Evolutionary conservation across 1,140 invertebrate genomes (phyloP).

Genomic region (Laupala kohalensis): DNA sequence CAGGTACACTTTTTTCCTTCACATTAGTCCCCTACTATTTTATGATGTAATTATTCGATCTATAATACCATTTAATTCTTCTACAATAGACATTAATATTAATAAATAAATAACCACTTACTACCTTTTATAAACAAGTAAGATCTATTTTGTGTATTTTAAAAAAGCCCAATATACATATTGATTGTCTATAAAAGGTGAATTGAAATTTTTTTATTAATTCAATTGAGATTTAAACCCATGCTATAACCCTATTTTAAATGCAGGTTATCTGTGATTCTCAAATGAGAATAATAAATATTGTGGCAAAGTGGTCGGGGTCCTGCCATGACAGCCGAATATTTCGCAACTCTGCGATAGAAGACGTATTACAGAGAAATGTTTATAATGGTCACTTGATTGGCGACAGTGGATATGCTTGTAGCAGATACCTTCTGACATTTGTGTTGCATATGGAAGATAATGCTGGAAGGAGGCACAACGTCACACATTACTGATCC

Average conservation of each 20-base stretch:
- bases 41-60: not conserved
- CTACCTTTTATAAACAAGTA: too few species aligned
- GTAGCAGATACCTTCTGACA: not conserved
- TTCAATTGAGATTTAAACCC: too few species aligned
- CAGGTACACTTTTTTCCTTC: too few species aligned
- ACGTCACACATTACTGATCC: not conserved
- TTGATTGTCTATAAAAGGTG: too few species aligned
- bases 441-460: not conserved
- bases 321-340: not conserved
- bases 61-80: not conserved
- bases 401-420: not conserved
- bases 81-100: not conserved
- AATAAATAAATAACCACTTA: not conserved
- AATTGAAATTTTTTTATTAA: too few species aligned
- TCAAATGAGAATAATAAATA: not conserved
- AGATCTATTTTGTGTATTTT: too few species aligned
- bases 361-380: not conserved
- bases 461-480: not conserved
- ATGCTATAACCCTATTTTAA: too few species aligned
- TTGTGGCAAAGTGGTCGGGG: not conserved
- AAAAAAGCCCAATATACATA: too few species aligned
- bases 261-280: not conserved
- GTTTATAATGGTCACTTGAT: not conserved
- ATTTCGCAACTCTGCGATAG: not conserved
- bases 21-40: too few species aligned